Percentiles rank a stretch among this genome's conserved stretches.
These are phyloP conservation scores for Numenius phaeopus DNA, from an alignment of 2,797 vertebrate genomes.

Conservation along the genomic window DNA sequence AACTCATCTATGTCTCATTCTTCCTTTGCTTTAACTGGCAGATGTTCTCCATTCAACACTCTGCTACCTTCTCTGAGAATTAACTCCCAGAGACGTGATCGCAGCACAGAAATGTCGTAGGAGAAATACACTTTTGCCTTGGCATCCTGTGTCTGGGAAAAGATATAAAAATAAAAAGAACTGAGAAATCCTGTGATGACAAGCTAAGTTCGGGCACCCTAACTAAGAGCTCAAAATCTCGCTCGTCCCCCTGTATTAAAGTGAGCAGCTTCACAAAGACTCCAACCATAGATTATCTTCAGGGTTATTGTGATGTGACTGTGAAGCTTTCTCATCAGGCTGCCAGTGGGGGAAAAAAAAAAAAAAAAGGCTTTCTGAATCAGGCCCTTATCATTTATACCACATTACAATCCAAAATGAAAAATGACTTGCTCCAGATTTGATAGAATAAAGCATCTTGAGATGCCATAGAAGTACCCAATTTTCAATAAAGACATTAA, in stretches of 20 bases:
- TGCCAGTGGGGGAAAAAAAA: neutral
- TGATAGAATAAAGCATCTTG: slow-evolving; percentile 75
- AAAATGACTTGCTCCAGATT: slow-evolving; percentile 74
- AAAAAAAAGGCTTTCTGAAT: slow-evolving; percentile 46
- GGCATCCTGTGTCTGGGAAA: neutral
- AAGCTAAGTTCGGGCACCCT: neutral
- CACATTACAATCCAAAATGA: slow-evolving; percentile 76
- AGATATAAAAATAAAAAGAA: neutral
- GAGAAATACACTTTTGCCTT: neutral
- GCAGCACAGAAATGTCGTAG: neutral
- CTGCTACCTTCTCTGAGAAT: neutral
- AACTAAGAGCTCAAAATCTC: slow-evolving; percentile 36
- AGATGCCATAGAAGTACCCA: slow-evolving; percentile 70
- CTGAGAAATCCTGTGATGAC: slow-evolving; percentile 6
- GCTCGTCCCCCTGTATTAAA: slow-evolving; percentile 10
- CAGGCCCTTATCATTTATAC: slow-evolving; percentile 73
- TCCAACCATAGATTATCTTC: slow-evolving; percentile 68
- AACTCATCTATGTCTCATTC: neutral
- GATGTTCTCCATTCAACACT: neutral
- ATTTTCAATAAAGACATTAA: slow-evolving; percentile 78
- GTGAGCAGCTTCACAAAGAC: slow-evolving; percentile 21
- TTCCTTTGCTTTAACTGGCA: neutral
- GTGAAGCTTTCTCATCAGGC: slow-evolving; percentile 16
- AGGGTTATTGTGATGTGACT: slow-evolving; percentile 69
- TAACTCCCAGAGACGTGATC: neutral